A percentile compares a stretch with the other conserved stretches of the same genome.
phyloP scores from a whole-genome alignment of 2,797 vertebrate genomes.

The Pseudomugil tenellus region DNA sequence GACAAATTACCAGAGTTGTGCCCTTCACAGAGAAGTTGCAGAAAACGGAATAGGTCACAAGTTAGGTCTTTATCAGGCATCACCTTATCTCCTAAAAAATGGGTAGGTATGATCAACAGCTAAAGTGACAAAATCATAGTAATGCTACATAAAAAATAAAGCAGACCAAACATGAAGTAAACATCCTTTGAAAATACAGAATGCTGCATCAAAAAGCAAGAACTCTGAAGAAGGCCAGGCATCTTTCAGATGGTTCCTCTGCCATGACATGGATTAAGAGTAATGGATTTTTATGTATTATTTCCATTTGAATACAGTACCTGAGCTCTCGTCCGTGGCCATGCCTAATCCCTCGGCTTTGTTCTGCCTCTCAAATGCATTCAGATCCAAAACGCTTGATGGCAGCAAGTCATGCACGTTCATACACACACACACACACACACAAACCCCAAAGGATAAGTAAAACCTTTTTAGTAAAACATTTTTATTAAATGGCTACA shows the following conservation, averaged over 20 bases:
- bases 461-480: constrained; percentile 12
- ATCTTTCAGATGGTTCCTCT: constrained; percentile 39
- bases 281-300: constrained; percentile 39
- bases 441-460: constrained; percentile 7
- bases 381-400: constrained; percentile 93
- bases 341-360: constrained; percentile 97
- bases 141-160: constrained; percentile 6
- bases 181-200: constrained; percentile 25
- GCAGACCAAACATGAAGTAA: constrained; percentile 45
- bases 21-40: constrained; percentile 96
- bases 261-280: constrained; percentile 42
- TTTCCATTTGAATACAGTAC: constrained; percentile 80
- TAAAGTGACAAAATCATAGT: constrained; percentile 61
- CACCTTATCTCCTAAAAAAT: constrained; percentile 88
- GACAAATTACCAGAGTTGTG: constrained; percentile 91
- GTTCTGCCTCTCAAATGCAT: constrained; percentile 96
- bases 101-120: constrained; percentile 33
- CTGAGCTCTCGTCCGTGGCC: constrained; percentile 92
- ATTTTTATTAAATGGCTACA: constrained; percentile 22
- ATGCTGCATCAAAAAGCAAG: not conserved
- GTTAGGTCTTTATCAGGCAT: constrained; percentile 93
- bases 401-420: constrained; percentile 11
- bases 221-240: constrained; percentile 34
- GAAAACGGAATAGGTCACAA: constrained; percentile 95
- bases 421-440: not conserved